Evolutionary conservation across 2,888 invertebrate species (phyloP), one percentile per base, ranked within the genome.

Genomic region (Meiosimyza platycephala): DNA sequence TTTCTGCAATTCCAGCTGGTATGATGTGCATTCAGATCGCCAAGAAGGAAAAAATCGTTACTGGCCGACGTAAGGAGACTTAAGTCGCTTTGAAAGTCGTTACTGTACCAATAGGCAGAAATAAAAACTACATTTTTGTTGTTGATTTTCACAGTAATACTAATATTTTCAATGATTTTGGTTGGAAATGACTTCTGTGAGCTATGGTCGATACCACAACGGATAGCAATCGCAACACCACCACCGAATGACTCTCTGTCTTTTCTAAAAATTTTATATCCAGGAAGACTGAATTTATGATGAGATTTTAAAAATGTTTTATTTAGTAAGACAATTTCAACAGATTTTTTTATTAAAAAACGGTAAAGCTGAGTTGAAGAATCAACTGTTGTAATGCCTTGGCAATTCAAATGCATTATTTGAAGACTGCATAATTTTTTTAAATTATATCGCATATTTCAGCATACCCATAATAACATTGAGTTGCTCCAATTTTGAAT

Each of bases 1-100:
- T 13, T 63, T 40, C 40, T 40, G 40, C 63, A 63, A 16, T 63
- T 63, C 63, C 63, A 63, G 40, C 63, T 63, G 28, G 40, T 63
- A 40, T 63, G 63, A 63, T 63, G 63, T 40, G 63, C 63, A 40
- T 63, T 63, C 1, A 63, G 15, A 47, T 63, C 33, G 12, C 63
- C 63, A 33, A 47, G 11, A 11, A 63, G n/a, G 15, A 63, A 63
- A 40, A 40, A 63, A 40, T 22, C 63, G 47, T 12, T 47, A 1
- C 13, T 47, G 6, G 7, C 47, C 9, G 4, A 63, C 7, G 63
- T 63, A 6, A 63, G 63, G 1, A 63, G 47, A 28, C 1, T n/a
- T 12, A 22, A n/a, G 33, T n/a, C 63, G n/a, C 47, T 63, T 5
- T 6, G 52, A 52, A 52, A 52, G 11, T 52, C 15, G 7, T 7